Base-by-base conservation (phyloP, 2,888 invertebrate species). In the Philereme vetulata region DNA sequence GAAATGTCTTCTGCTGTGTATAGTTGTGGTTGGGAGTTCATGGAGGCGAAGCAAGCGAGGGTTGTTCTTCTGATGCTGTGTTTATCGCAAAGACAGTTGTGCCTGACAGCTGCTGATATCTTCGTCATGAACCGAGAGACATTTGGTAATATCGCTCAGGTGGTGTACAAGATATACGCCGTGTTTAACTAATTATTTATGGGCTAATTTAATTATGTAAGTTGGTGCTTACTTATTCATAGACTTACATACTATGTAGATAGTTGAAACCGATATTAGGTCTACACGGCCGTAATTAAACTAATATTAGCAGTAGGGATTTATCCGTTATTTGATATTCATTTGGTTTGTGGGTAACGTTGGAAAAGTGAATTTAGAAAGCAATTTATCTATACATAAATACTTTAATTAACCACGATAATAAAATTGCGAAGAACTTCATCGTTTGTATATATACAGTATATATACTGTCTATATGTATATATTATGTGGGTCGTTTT, bases 131-230 rank as follows among this genome's bases (percentile, higher is more conserved):
- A 82, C 49, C 74, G 84, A 42, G 76, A 85, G 36, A 86, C 84
- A 9, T 86, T 86, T 55, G 85, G 82, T 0, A 66, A 80, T 10
- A 76, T 86, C 4, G 82, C 74, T 0, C 85, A 83, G 67, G 75
- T 82, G 33, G 75, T 86, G 50, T 86, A 86, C 60, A 85, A 85
- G 74, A 81, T 85, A 67, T 85, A 85, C 60, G 84, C 85, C 8
- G 83, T 84, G 35, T 84, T 85, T 66, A 84, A 85, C 71, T 85
- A 75, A 76, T 54, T 62, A 47, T 21, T 8, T 10, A 5, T n/a
- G 10, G n/a, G 40, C 38, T 48, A 36, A 57, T 47, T 51, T 33
- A 42, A 58, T 48, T 43, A 48, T 52, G n/a, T 43, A 40, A 40
- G 32, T 48, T 34, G 7, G 38, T 3, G 8, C 7, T 46, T 50